A percentile compares a stretch with the other conserved stretches of the same genome.
Evolutionary conservation across 2,888 invertebrate species (phyloP).

Genomic region (Lordiphosa andalusiaca): DNA sequence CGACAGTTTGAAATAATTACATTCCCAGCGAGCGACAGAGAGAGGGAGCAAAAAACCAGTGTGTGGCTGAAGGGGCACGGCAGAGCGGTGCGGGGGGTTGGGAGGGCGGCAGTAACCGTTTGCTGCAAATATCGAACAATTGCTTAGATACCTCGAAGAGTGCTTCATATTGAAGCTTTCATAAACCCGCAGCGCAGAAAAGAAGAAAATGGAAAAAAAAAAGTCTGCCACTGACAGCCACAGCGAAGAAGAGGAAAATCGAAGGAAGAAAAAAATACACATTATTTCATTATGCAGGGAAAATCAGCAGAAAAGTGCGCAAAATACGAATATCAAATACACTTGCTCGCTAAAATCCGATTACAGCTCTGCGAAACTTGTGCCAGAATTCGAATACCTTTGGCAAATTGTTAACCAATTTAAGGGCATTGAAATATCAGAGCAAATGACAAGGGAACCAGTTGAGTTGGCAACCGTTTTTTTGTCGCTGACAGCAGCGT

Average conservation of each 20-base stretch:
- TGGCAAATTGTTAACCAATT: neutral
- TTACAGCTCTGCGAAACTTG: too few species aligned
- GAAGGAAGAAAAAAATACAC: slow-evolving; percentile 55
- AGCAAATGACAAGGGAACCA: slow-evolving; percentile 19
- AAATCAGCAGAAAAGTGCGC: slow-evolving; percentile 13
- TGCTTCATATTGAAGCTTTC: slow-evolving; percentile 4
- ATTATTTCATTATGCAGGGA: slow-evolving; percentile 62
- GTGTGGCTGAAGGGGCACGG: neutral
- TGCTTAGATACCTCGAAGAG: slow-evolving; percentile 10
- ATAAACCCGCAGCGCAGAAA: slow-evolving; percentile 2
- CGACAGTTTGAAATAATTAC: slow-evolving; percentile 73
- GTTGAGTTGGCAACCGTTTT: slow-evolving; percentile 41
- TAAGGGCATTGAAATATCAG: slow-evolving; percentile 11
- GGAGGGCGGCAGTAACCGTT: slow-evolving; percentile 5
- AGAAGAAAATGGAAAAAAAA: neutral
- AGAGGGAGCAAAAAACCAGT: neutral
- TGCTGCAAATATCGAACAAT: slow-evolving; percentile 46
- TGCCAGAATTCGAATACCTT: too few species aligned
- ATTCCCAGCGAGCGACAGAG: slow-evolving; percentile 26
- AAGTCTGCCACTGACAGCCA: slow-evolving; percentile 4
- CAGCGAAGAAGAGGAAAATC: slow-evolving; percentile 2
- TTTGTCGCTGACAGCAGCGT: slow-evolving; percentile 45
- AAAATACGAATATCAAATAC: neutral
- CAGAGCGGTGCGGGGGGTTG: neutral
- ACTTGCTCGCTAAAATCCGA: neutral